phyloP scores from a whole-genome alignment of 2,888 invertebrate genomes.

The Trichopoda pennipes region DNA sequence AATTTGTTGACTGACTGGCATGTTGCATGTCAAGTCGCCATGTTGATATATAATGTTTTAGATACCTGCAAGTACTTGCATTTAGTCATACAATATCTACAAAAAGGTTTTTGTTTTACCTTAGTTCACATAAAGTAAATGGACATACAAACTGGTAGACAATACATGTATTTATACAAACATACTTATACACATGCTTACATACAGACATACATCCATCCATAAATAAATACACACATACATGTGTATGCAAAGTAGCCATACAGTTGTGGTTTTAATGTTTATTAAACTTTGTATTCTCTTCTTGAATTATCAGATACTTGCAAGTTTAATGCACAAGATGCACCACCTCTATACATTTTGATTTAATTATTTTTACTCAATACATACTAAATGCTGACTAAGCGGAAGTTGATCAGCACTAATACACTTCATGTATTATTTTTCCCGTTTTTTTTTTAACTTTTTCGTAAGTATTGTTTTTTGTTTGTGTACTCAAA shows the following conservation, averaged over 20 bases:
- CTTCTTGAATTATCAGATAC: not conserved
- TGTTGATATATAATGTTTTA: slow-evolving; percentile 64
- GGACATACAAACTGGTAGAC: not conserved
- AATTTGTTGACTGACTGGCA: slow-evolving; percentile 64
- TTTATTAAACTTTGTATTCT: too few species aligned
- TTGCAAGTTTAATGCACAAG: not conserved
- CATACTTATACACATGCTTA: not conserved
- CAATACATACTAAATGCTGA: not conserved
- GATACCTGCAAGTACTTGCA: slow-evolving; percentile 13
- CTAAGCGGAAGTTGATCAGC: not conserved
- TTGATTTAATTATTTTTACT: too few species aligned
- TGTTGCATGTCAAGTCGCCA: slow-evolving; percentile 68
- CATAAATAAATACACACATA: not conserved
- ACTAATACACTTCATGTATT: not conserved
- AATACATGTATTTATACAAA: too few species aligned
- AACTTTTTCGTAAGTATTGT: too few species aligned
- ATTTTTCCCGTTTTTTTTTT: not conserved
- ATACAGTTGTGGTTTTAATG: not conserved
- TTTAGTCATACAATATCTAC: not conserved
- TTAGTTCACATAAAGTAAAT: not conserved
- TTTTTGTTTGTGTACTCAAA: too few species aligned
- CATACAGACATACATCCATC: not conserved
- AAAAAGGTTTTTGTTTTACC: slow-evolving; percentile 1
- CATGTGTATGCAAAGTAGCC: slow-evolving; percentile 53
- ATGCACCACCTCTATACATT: too few species aligned